These are phyloP conservation scores for Pseudopleuronectes americanus DNA, from an alignment of 2,797 vertebrate species.

Conservation along the genomic window DNA sequence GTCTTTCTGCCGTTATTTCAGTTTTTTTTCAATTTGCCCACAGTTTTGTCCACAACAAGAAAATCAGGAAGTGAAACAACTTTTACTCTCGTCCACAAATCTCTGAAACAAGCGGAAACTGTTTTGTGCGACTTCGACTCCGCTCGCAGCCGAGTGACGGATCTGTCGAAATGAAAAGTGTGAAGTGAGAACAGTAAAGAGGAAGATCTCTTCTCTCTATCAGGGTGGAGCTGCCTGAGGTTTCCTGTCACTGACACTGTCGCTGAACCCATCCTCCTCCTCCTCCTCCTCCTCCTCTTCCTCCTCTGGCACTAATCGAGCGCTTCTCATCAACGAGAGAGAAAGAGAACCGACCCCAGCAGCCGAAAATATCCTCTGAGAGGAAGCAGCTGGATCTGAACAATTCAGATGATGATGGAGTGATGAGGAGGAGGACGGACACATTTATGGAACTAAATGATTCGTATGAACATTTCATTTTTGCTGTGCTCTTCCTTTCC, in stretches of 20 bases:
- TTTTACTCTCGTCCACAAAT: constrained; percentile 11
- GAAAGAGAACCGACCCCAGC: neutral
- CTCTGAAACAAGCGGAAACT: neutral
- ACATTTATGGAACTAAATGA: too few species aligned
- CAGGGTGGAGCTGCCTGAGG: constrained; percentile 59
- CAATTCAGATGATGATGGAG: neutral
- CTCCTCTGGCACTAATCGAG: constrained; percentile 22
- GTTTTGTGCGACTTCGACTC: neutral
- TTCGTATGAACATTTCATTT: too few species aligned
- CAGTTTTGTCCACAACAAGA: neutral
- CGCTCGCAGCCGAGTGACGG: neutral
- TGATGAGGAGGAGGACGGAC: neutral
- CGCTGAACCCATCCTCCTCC: constrained; percentile 28
- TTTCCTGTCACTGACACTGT: constrained; percentile 62
- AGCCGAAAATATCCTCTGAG: constrained; percentile 35
- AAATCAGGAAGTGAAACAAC: constrained; percentile 23
- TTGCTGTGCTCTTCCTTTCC: too few species aligned
- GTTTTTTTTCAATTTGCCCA: neutral
- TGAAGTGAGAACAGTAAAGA: constrained; percentile 29
- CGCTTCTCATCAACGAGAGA: constrained; percentile 20
- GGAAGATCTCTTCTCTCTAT: constrained; percentile 30
- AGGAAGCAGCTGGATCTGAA: constrained; percentile 40
- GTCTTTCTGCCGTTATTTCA: neutral
- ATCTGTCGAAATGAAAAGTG: neutral
- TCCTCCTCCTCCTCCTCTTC: constrained; percentile 43